phyloP scores from a whole-genome alignment of 2,113 vertebrate species.

The Eulemur rufifrons region DNA sequence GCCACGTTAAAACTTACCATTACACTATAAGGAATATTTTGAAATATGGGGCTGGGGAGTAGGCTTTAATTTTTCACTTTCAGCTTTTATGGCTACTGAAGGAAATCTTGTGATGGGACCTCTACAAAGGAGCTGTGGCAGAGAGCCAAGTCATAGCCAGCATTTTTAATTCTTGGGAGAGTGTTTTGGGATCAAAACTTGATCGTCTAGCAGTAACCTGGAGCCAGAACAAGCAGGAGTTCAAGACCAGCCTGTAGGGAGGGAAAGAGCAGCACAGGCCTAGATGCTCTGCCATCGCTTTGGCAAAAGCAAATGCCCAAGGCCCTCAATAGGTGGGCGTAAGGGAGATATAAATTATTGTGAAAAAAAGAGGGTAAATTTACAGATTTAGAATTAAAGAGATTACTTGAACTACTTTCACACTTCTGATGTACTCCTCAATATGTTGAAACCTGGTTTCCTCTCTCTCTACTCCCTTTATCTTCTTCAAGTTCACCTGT shows the following conservation, averaged over 20 bases:
- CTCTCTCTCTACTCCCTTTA: background rate
- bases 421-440: background rate
- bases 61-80: background rate
- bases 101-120: background rate
- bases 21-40: constrained; percentile 16
- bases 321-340: background rate
- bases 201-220: background rate
- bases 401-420: background rate
- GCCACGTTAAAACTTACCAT: background rate
- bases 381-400: background rate
- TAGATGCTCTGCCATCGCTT: background rate
- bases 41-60: background rate
- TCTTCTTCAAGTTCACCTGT: background rate
- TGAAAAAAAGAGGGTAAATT: background rate
- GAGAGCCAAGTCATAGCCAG: background rate
- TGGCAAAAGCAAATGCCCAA: background rate
- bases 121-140: background rate
- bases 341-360: background rate
- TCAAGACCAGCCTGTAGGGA: background rate
- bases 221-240: background rate
- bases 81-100: background rate
- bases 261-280: background rate
- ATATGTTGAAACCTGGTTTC: background rate
- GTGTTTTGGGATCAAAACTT: background rate
- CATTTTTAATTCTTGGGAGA: background rate